A percentile compares a stretch with the other conserved stretches of the same genome.
These are phyloP conservation scores for Struthidea cinerea DNA, from an alignment of 2,113 vertebrate species.

Conservation along the genomic window DNA sequence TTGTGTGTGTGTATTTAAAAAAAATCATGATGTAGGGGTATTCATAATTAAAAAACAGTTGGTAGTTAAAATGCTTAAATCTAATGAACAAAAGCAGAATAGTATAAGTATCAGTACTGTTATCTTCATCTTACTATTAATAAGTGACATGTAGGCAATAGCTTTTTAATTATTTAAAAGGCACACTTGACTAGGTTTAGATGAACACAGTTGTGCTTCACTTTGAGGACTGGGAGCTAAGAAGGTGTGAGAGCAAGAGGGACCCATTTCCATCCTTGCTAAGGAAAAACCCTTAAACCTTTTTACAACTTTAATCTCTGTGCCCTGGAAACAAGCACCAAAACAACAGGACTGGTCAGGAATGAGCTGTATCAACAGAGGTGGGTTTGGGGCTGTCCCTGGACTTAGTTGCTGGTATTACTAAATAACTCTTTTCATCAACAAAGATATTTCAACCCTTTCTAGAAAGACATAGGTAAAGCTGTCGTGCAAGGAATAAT, in stretches of 20 bases:
- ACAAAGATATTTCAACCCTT: neutral
- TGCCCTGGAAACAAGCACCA: neutral
- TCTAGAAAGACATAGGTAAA: neutral
- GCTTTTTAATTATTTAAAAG: neutral
- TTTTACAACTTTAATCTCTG: neutral
- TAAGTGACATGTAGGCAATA: neutral
- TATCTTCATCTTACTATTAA: neutral
- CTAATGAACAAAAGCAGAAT: neutral
- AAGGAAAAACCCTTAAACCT: neutral
- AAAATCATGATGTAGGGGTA: no score
- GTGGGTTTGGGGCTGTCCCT: neutral
- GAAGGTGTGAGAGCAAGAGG: neutral
- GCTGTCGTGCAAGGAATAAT: neutral
- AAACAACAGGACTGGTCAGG: neutral
- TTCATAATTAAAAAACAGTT: neutral
- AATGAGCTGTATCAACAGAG: neutral
- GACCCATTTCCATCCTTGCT: neutral
- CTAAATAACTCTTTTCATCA: neutral
- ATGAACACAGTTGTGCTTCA: neutral
- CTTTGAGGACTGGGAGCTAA: neutral
- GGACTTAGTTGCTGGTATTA: neutral
- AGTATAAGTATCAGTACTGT: neutral
- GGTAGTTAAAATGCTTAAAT: neutral
- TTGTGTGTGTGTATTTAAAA: fast-evolving
- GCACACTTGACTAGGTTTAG: neutral